A percentile compares a stretch with the other conserved stretches of the same genome.
These are phyloP conservation scores for Protula sp. DNA, from an alignment of 2,888 invertebrate species.

Conservation along the genomic window DNA sequence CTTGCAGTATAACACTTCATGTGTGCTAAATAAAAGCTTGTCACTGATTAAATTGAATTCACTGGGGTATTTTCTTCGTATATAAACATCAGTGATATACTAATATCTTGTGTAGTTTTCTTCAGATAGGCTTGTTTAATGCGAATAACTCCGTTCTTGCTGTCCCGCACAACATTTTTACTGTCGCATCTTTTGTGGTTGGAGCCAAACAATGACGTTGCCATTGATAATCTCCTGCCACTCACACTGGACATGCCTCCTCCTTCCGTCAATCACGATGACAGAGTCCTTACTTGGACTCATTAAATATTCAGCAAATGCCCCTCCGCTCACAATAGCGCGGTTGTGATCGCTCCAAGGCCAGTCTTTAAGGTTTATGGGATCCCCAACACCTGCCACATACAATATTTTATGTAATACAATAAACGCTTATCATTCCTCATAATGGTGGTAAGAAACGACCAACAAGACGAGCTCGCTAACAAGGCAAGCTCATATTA, in stretches of 20 bases:
- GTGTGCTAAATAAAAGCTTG: too few relatives aligned
- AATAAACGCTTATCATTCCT: background rate
- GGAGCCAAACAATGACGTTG: constrained; percentile 64
- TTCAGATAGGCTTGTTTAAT: too few relatives aligned
- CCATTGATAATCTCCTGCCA: constrained; percentile 67
- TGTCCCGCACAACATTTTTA: too few relatives aligned
- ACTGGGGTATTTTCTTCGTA: too few relatives aligned
- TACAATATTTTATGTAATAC: background rate
- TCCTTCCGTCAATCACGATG: constrained; percentile 68
- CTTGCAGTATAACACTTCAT: too few relatives aligned
- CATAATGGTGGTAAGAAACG: too few relatives aligned
- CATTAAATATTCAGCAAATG: constrained; percentile 69
- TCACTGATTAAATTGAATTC: too few relatives aligned
- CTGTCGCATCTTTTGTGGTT: constrained; percentile 9
- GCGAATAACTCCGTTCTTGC: too few relatives aligned
- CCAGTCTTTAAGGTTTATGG: constrained; percentile 21
- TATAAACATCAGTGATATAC: too few relatives aligned
- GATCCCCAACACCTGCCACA: background rate
- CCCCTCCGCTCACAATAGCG: constrained; percentile 65
- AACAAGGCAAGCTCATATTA: too few relatives aligned
- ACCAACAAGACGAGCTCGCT: too few relatives aligned
- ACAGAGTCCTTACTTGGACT: constrained; percentile 67
- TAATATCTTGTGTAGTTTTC: too few relatives aligned
- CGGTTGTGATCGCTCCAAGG: constrained; percentile 66
- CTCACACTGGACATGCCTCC: constrained; percentile 69